These are phyloP conservation scores for Sakesphorus luctuosus DNA, from an alignment of 2,113 vertebrate genomes.

Conservation along the genomic window DNA sequence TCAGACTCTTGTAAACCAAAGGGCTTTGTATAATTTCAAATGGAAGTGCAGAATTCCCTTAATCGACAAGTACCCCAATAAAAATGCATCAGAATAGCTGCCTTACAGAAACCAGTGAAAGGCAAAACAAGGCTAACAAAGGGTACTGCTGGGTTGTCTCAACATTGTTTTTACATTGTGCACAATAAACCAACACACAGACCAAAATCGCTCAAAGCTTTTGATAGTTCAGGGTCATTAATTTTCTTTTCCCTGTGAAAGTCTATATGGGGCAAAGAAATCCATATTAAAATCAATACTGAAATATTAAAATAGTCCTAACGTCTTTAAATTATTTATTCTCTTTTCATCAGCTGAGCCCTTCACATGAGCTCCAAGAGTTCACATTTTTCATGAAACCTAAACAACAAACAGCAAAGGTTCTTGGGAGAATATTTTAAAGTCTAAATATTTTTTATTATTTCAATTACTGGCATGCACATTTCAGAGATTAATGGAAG, in stretches of 20 bases:
- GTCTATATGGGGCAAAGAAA: neutral
- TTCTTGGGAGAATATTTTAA: conserved; percentile 59
- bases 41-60: neutral
- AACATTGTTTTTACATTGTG: neutral
- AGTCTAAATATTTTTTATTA: conserved; percentile 69
- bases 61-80: neutral
- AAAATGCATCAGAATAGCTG: neutral
- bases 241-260: neutral
- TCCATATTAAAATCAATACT: conserved; percentile 21
- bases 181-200: neutral
- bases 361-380: conserved; percentile 58
- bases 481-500: conserved; percentile 55
- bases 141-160: neutral
- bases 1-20: neutral
- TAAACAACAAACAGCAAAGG: conserved; percentile 51
- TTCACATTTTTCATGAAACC: conserved; percentile 53
- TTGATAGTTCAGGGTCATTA: neutral
- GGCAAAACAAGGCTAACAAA: neutral
- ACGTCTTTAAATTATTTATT: conserved; percentile 41
- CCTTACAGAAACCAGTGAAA: neutral
- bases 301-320: conserved; percentile 46
- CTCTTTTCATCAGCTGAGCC: conserved; percentile 56
- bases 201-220: neutral
- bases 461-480: conserved; percentile 67
- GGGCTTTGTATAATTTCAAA: neutral